Evolutionary conservation across 64 coral and sea anemone species (phyloP), one percentile per base, ranked within the genome.

Genomic region (Actinia tenebrosa): DNA sequence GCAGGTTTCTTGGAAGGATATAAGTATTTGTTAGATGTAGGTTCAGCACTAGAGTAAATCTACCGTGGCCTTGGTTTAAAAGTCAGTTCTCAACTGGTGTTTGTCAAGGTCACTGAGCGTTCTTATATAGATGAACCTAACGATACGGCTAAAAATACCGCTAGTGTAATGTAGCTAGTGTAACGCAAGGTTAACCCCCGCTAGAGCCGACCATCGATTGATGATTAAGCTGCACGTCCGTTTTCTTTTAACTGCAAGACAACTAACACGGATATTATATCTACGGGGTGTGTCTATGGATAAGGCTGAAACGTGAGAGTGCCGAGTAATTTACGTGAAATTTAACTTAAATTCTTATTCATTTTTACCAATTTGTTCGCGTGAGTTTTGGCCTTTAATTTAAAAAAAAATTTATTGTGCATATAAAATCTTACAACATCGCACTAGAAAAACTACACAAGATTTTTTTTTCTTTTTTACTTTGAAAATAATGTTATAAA

Each of bases 161-260:
- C 22, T 42, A 42, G 43, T 75, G 69, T 30, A 75, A 75, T 75
- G 69, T 15, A 14, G n/a, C n/a, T n/a, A n/a, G 25, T 11, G 69
- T 75, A 75, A 75, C 69, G 69, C 69, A 75, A 75, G 69, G 69
- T 75, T 75, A 75, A 69, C 3, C 69, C 23, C 69, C 69, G 27
- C 25, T 30, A 25, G n/a, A 75, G 10, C n/a, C 47, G 0, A 50
- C 42, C 26, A 1, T 72, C 42, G 11, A 37, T 14, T 37, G 7
- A 37, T 43, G 26, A 72, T 27, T 42, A 72, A n/a, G n/a, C 23
- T 15, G 69, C 69, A 75, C 69, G 69, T 75, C 27, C 63, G 63
- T 6, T 66, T 22, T n/a, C 63, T 23, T 23, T 13, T 10, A 10
- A 2, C 69, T 14, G 26, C 23, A 75, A 75, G 69, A 42, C 69